These are phyloP conservation scores for Fistularia commersonii DNA, from an alignment of 2,797 vertebrate species.

Conservation along the genomic window DNA sequence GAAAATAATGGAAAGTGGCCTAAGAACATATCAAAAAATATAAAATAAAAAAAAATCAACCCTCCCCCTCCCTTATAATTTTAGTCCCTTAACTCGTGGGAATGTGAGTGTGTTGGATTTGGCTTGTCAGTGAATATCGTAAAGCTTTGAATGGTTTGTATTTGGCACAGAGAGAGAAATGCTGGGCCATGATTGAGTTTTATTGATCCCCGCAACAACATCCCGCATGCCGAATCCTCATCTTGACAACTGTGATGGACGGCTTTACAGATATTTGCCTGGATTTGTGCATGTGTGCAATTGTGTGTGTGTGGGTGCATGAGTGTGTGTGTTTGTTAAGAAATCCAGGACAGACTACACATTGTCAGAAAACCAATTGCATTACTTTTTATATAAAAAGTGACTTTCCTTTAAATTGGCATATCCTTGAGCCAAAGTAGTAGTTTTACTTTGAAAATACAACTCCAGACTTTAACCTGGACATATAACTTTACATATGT, in stretches of 20 bases:
- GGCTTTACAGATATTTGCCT: constrained; percentile 25
- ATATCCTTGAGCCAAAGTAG: neutral
- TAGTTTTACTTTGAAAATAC: neutral
- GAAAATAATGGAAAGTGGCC: neutral
- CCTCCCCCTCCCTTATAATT: neutral
- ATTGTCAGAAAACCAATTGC: neutral
- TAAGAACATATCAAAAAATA: neutral
- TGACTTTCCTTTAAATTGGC: neutral
- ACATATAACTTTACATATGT: too few relatives aligned
- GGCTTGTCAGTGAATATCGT: constrained; percentile 18
- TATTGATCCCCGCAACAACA: constrained; percentile 50
- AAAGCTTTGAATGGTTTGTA: constrained; percentile 21
- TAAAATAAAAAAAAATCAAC: neutral
- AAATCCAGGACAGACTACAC: constrained; percentile 4
- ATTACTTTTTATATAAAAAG: neutral
- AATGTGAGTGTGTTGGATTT: constrained; percentile 5
- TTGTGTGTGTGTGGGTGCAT: neutral
- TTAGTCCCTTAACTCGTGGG: constrained; percentile 1
- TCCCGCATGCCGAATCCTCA: constrained; percentile 40
- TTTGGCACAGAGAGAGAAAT: constrained; percentile 17
- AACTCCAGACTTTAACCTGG: neutral
- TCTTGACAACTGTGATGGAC: constrained; percentile 48
- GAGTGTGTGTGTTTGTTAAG: neutral
- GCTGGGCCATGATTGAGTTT: constrained; percentile 31
- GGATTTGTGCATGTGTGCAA: neutral